Base-by-base conservation (phyloP, 2,797 vertebrate species). In the Xenops minutus region DNA sequence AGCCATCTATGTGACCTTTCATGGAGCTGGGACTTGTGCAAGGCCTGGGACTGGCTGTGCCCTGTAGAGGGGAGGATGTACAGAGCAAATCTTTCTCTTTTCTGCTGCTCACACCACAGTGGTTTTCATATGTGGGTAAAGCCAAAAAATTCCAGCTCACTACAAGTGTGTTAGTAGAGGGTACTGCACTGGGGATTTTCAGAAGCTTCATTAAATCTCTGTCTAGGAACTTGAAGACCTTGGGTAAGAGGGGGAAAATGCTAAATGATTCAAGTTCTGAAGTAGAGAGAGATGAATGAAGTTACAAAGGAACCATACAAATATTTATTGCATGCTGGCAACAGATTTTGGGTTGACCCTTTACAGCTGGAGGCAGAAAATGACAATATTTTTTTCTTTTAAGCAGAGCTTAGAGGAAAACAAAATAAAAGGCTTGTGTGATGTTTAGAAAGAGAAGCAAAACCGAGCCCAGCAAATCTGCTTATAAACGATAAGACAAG, bases 201-300 rank as follows among this genome's bases (percentile, higher is more conserved):
- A 69, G 62, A 72, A 27, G 6, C 32, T 79, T 82, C 63, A 54
- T 78, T 84, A 67, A 67, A 76, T 90, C 49, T 93, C 39, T 62
- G 14, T 77, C 54, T 66, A 72, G 52, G 30, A 89, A n/a, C 41
- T 58, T 68, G 29, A 84, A 89, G n/a, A 64, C 48, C 29, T 88
- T 66, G 69, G 21, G 26, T 58, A 78, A 81, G 69, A 88, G 18
- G 24, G 27, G 14, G 4, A 77, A 81, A 83, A 81, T 27, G 24
- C 80, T 61, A 64, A 76, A 68, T 43, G 30, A 64, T 74, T 88
- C 30, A 61, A 54, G 26, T 85, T 16, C 83, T 86, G 69, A 30
- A 52, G 52, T 11, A 90, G 41, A 84, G 52, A 78, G n/a, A 87
- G 51, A 76, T 92, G 74, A 96, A 90, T 83, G 68, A 88, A 87